These are phyloP conservation scores for Pyrocoelia pectoralis DNA, from an alignment of 2,888 invertebrate species.

Conservation along the genomic window DNA sequence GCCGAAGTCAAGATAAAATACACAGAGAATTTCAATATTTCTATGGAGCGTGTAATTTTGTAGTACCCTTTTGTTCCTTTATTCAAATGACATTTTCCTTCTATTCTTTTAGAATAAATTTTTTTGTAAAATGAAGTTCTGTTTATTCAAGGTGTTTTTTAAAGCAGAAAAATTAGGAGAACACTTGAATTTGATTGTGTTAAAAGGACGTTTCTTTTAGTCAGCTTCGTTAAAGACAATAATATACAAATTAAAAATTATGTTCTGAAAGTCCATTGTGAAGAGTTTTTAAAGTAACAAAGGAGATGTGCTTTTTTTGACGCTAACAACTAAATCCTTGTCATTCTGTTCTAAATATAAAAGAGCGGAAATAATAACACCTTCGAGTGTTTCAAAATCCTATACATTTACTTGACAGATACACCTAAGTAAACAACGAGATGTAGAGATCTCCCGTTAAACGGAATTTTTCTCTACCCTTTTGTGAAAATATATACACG, in stretches of 20 bases:
- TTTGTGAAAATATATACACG: not conserved
- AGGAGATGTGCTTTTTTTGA: not conserved
- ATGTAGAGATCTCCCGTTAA: not conserved
- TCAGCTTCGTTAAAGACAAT: not conserved
- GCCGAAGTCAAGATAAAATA: not conserved
- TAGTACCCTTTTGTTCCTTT: too few species aligned
- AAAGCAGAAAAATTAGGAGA: too few species aligned
- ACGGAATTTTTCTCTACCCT: not conserved
- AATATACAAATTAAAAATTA: too few species aligned
- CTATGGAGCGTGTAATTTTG: not conserved
- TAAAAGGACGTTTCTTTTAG: too few species aligned
- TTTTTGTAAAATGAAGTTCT: not conserved
- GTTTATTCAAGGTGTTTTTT: not conserved
- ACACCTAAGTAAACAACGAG: conserved; percentile 2
- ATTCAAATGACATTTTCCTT: not conserved
- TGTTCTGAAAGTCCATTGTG: not conserved
- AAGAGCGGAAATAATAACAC: conserved; percentile 2
- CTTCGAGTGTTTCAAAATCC: not conserved
- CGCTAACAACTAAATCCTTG: not conserved
- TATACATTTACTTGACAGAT: conserved; percentile 2
- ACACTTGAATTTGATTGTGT: not conserved
- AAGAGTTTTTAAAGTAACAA: not conserved
- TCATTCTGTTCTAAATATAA: conserved; percentile 8
- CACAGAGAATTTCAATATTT: not conserved
- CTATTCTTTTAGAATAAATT: not conserved